Conservation (phyloP, 2,888 invertebrate species). For the Eupithecia subfuscata region DNA sequence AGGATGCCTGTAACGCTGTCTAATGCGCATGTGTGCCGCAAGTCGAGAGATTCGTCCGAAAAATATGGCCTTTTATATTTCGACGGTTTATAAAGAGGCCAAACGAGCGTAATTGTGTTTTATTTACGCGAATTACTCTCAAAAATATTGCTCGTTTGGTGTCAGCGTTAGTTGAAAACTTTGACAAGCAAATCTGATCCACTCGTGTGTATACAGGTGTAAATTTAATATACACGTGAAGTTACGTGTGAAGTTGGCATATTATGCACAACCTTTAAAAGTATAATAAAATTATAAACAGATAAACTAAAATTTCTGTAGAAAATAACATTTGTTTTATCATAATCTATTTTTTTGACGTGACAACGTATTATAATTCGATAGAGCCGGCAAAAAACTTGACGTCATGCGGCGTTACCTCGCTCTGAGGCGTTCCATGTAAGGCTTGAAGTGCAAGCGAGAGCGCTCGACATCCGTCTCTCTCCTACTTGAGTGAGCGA, state of each 20-base stretch:
- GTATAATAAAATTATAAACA: background rate
- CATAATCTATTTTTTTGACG: too few relatives aligned
- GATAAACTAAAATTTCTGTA: background rate
- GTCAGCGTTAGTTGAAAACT: background rate
- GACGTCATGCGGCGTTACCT: too few relatives aligned
- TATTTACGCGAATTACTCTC: background rate
- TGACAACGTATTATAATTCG: too few relatives aligned
- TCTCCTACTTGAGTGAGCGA: too few relatives aligned
- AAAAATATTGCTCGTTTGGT: background rate
- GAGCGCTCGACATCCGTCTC: too few relatives aligned
- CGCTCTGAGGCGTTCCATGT: too few relatives aligned
- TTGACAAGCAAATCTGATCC: background rate
- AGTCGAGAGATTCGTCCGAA: slow-evolving; percentile 20
- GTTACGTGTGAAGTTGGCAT: background rate
- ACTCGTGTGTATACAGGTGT: background rate
- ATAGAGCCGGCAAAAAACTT: too few relatives aligned
- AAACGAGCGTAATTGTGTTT: background rate
- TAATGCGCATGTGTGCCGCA: slow-evolving; percentile 40
- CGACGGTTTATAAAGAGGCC: background rate
- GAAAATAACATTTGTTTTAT: background rate
- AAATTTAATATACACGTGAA: background rate
- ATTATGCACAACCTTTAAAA: background rate
- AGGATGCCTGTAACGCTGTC: slow-evolving; percentile 48
- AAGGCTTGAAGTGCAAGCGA: too few relatives aligned
- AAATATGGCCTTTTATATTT: background rate